Evolutionary conservation across 2,797 vertebrate genomes (phyloP).

Genomic region (Paedocypris micromegethes): DNA sequence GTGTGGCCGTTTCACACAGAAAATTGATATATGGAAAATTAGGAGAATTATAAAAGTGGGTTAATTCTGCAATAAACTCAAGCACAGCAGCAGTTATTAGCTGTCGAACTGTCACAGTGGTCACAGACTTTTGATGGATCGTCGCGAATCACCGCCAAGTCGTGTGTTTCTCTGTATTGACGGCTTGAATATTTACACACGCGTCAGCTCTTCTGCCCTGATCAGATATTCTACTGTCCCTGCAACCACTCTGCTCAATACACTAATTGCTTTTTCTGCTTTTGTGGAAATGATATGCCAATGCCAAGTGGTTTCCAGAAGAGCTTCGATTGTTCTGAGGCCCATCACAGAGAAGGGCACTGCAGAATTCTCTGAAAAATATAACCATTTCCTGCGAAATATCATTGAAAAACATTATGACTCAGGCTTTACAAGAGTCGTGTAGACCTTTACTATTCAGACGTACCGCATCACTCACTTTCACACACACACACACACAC

Average conservation of each 20-base stretch:
- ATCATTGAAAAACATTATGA: slow-evolving; percentile 26
- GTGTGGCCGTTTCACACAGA: no score
- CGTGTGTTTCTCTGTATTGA: no score
- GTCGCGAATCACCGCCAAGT: no score
- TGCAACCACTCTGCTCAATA: slow-evolving; percentile 32
- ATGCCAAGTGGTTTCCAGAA: slow-evolving; percentile 43
- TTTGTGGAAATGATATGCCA: slow-evolving; percentile 39
- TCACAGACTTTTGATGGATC: no score
- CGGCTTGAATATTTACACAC: no score
- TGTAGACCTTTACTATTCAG: slow-evolving; percentile 3
- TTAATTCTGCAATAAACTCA: no score
- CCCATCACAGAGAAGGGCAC: slow-evolving; percentile 13
- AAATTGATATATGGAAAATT: no score
- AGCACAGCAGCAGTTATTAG: no score
- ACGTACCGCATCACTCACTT: slow-evolving; percentile 13
- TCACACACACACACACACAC: no score
- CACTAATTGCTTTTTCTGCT: slow-evolving; percentile 42
- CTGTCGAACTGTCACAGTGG: no score
- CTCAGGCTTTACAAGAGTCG: slow-evolving; percentile 7
- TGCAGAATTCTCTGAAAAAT: slow-evolving; percentile 23
- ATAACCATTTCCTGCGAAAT: slow-evolving; percentile 32
- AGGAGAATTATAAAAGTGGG: no score
- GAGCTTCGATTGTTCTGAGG: slow-evolving; percentile 17
- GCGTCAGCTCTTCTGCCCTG: neutral
- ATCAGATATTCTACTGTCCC: slow-evolving; percentile 27